Evolutionary conservation across 2,113 vertebrate genomes (phyloP), one percentile per base, ranked within the genome.

Genomic region (Crotalus horridus): DNA sequence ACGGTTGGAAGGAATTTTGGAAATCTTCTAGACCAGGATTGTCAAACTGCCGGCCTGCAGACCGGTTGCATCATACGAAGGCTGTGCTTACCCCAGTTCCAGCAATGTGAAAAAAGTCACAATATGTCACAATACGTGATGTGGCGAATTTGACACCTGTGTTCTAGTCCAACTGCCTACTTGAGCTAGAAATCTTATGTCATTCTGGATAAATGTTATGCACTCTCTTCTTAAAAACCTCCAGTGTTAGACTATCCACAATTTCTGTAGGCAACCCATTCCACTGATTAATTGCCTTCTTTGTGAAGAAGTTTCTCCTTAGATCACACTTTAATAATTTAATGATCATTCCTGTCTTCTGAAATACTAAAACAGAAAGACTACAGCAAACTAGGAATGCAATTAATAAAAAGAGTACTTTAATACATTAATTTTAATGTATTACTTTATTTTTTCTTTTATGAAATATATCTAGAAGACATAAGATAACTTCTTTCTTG

Each of bases 321-420:
- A 69, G 29, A 33, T 15, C 13, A 69, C 33, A 69, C 5, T 69
- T 33, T 15, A 69, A 15, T 69, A 12, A 69, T 69, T 69, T 69
- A 69, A n/a, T 69, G 15, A 33, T 93, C 0, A 0, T 93, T 96
- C 93, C 39, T 89, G 91, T 74, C 69, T 93, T 93, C 89, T 91
- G 89, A 90, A 87, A 92, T 56, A 39, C 33, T 55, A 56, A 58
- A 92, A 94, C 86, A 89, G 53, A 39, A 48, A 33, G 61, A 46
- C 7, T 81, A 43, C 39, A 94, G 43, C 33, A 39, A 53, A 92
- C 20, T 69, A 59, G 48, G 33, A 90, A 91, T 85, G 86, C 88
- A 24, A 10, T 21, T 26, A 33, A 51, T 85, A 92, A 94, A 93
- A 88, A 91, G 92, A 5, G 3, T 81, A 8, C 6, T 74, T 90